phyloP scores from a whole-genome alignment of 2,888 invertebrate genomes.

The Anorthoa munda region DNA sequence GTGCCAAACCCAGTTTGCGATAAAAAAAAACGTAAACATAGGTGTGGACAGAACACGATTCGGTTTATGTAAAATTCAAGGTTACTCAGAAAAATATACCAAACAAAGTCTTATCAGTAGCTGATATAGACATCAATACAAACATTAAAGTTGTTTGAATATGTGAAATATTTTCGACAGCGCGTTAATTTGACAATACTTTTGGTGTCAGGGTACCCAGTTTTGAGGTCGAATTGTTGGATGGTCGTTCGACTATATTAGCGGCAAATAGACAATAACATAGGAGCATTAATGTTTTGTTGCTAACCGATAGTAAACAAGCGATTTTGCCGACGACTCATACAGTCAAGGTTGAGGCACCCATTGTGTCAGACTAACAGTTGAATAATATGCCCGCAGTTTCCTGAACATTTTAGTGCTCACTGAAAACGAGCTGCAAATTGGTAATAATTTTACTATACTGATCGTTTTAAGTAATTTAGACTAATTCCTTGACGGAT shows the following conservation, averaged over 20 bases:
- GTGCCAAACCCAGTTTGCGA: constrained; percentile 68
- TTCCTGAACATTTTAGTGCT: constrained; percentile 38
- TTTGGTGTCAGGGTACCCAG: constrained; percentile 62
- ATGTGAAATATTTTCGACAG: constrained; percentile 64
- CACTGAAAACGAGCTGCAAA: background rate
- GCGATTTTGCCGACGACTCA: constrained; percentile 70
- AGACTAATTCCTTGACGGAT: constrained; percentile 75
- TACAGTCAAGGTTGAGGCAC: constrained; percentile 74
- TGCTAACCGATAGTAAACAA: constrained; percentile 68
- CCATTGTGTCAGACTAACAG: constrained; percentile 67
- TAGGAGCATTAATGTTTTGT: constrained; percentile 60
- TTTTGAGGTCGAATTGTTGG: constrained; percentile 58
- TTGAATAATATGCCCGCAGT: constrained; percentile 46
- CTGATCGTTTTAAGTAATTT: constrained; percentile 53
- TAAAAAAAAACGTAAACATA: constrained; percentile 80
- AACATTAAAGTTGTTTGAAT: constrained; percentile 63
- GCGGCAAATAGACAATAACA: constrained; percentile 59
- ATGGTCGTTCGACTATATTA: constrained; percentile 47
- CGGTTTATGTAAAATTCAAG: constrained; percentile 78
- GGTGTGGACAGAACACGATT: constrained; percentile 76
- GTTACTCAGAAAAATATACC: constrained; percentile 73
- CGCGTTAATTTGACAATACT: constrained; percentile 61
- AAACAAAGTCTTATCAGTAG: constrained; percentile 73
- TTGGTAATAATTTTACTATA: constrained; percentile 1
- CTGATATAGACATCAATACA: constrained; percentile 66